Percentiles rank a stretch among this genome's conserved stretches.
Evolutionary conservation across 2,888 invertebrate genomes (phyloP).

Genomic region (Trimorus sp.): DNA sequence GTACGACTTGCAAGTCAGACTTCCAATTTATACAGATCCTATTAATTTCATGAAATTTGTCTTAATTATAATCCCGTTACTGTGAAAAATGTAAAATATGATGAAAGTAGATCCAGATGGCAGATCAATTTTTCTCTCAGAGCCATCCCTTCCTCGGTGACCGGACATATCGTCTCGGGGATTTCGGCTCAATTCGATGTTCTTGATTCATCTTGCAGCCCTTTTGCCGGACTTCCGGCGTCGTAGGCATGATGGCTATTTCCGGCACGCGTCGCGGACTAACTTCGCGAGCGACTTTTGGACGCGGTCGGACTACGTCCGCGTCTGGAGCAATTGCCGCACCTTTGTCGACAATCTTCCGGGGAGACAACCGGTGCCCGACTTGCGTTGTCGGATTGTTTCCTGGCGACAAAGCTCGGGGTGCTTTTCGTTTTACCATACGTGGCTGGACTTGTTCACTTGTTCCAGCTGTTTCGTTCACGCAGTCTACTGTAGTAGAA

Average conservation of each 20-base stretch:
- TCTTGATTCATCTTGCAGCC: constrained; percentile 66
- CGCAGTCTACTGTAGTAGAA: constrained; percentile 69
- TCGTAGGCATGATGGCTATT: constrained; percentile 67
- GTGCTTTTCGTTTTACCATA: constrained; percentile 82
- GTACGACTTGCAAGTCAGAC: too few relatives aligned
- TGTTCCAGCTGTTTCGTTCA: constrained; percentile 70
- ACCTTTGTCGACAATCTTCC: constrained; percentile 50
- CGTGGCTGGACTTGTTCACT: constrained; percentile 66
- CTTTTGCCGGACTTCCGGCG: constrained; percentile 59
- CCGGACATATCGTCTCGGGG: too few relatives aligned
- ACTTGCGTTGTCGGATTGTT: constrained; percentile 26
- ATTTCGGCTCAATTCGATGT: constrained; percentile 6
- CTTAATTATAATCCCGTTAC: too few relatives aligned
- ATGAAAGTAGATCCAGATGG: too few relatives aligned
- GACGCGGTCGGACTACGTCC: constrained; percentile 55
- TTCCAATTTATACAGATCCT: too few relatives aligned
- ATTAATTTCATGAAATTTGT: too few relatives aligned
- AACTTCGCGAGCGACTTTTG: constrained; percentile 30
- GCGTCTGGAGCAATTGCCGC: constrained; percentile 5
- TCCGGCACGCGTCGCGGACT: constrained; percentile 69
- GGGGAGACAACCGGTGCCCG: constrained; percentile 24
- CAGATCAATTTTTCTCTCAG: too few relatives aligned
- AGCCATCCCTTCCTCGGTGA: too few relatives aligned
- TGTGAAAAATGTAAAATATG: too few relatives aligned
- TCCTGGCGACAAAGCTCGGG: constrained; percentile 23